Evolutionary conservation across 2,797 vertebrate genomes (phyloP).

Genomic region (Protosalanx chinensis): DNA sequence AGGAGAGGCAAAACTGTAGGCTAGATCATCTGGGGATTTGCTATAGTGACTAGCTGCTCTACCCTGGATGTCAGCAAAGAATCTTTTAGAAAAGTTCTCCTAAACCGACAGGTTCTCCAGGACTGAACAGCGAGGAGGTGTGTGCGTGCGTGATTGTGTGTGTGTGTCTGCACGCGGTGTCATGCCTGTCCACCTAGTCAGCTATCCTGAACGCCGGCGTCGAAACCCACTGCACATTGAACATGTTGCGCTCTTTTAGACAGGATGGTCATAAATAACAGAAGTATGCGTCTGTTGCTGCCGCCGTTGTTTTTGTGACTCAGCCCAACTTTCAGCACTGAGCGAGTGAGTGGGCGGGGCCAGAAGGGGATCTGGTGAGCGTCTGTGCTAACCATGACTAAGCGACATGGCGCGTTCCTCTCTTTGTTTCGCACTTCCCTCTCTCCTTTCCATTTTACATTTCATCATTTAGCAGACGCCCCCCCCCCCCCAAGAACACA

Average conservation of each 20-base stretch:
- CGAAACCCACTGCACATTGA: too few species aligned
- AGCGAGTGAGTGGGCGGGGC: not conserved
- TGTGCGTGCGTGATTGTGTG: constrained; percentile 16
- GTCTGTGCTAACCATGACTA: not conserved
- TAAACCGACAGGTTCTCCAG: constrained; percentile 14
- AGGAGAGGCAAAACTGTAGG: constrained; percentile 3
- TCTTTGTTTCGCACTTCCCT: not conserved
- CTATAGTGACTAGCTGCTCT: not conserved
- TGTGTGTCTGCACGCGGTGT: not conserved
- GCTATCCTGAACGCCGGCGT: too few species aligned
- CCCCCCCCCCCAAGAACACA: too few species aligned
- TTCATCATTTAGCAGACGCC: too few species aligned
- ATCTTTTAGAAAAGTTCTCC: constrained; percentile 17
- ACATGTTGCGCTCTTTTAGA: too few species aligned
- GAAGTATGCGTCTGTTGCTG: too few species aligned
- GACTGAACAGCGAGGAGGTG: constrained; percentile 11
- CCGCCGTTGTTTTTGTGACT: not conserved
- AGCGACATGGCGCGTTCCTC: too few species aligned
- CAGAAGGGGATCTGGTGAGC: not conserved
- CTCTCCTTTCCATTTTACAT: not conserved
- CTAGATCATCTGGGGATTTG: constrained; percentile 28
- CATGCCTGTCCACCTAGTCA: not conserved
- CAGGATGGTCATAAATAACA: too few species aligned
- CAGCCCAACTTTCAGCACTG: not conserved
- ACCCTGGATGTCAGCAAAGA: constrained; percentile 24